Evolutionary conservation across 2,888 invertebrate species (phyloP), one percentile per base, ranked within the genome.

Genomic region (Idaea aversata): DNA sequence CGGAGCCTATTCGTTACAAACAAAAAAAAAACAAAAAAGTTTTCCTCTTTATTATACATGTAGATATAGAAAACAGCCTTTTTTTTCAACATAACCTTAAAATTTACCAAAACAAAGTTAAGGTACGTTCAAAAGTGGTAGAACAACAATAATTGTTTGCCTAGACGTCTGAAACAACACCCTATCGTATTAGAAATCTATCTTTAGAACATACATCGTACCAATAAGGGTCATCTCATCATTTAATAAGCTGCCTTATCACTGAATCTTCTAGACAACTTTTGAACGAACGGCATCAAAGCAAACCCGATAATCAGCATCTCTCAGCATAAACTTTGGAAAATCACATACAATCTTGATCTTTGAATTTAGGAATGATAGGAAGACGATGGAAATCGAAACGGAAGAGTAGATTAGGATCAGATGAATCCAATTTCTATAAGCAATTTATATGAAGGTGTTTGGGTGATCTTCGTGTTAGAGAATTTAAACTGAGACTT

Each of bases 201-300:
- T 25, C 25, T 25, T 25, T 25, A 25, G 25, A 25, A 25, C 25
- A 25, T 25, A 25, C 25, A 25, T 25, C 3, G 3, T 25, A 3
- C 3, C 25, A 47, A 13, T 47, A 7, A 47, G 7, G 13, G 47
- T 47, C 47, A 7, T 13, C 47, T 47, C 47, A 6, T 25, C 10
- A 47, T 47, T 47, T 47, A 47, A 47, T 47, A 47, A 47, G 47
- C 47, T 47, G 47, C 47, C 47, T 47, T 47, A 47, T 47, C 47
- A 13, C 3, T 10, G 10, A 47, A 47, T 47, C 47, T 47, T 47
- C 47, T 10, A 47, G 47, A 47, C 47, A 47, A 47, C 47, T 47
- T 47, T 47, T 47, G 47, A 47, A 47, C 13, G 47, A 47, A 47
- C 47, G 47, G 47, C 13, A 47, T 47, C 47, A 47, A 47, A 47